Conservation (phyloP, 2,797 vertebrate genomes). For the Karalla daura region DNA sequence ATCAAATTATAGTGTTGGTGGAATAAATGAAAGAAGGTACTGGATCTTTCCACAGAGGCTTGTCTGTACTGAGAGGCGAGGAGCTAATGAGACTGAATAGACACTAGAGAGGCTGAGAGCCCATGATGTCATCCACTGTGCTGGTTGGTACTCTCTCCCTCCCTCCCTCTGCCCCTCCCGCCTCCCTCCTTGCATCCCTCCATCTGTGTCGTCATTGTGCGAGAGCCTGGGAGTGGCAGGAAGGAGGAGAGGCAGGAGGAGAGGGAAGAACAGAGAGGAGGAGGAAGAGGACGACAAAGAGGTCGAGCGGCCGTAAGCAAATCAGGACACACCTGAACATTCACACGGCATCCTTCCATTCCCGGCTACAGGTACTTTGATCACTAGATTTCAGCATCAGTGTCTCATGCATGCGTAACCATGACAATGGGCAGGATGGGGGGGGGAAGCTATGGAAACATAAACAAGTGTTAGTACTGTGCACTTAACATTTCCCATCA, state of each 20-base stretch:
- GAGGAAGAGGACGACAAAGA: constrained; percentile 37
- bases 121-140: constrained; percentile 83
- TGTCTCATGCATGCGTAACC: neutral
- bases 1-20: neutral
- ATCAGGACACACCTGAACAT: constrained; percentile 40
- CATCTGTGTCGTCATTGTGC: constrained; percentile 49
- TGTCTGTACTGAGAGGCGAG: constrained; percentile 2
- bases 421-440: neutral
- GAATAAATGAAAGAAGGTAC: neutral
- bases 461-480: neutral
- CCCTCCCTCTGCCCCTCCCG: constrained; percentile 16
- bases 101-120: constrained; percentile 52
- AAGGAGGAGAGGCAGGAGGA: constrained; percentile 55
- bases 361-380: constrained; percentile 63
- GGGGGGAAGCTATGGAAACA: neutral
- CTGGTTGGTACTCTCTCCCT: constrained; percentile 77
- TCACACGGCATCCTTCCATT: constrained; percentile 46
- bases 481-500: neutral
- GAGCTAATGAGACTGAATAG: constrained; percentile 37
- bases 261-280: constrained; percentile 37
- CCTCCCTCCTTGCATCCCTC: constrained; percentile 47
- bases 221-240: constrained; percentile 63
- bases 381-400: neutral
- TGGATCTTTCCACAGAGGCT: neutral
- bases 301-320: constrained; percentile 5